phyloP scores from a whole-genome alignment of 2,888 invertebrate genomes.

The Athripsodes cinereus region DNA sequence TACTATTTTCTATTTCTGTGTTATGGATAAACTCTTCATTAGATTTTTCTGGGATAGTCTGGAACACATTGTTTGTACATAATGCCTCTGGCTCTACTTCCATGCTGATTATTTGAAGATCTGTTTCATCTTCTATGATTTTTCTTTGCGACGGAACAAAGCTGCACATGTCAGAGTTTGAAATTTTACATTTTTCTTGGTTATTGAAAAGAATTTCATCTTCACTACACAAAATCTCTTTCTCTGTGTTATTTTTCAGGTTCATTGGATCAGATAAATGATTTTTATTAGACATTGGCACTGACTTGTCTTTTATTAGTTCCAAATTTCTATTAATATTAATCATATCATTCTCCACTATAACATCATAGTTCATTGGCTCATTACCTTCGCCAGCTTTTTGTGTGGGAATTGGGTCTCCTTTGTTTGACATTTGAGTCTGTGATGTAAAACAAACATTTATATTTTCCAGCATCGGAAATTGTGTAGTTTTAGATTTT shows the following conservation, averaged over 20 bases:
- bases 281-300: background rate
- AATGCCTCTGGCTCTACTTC: conserved; percentile 12
- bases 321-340: conserved; percentile 43
- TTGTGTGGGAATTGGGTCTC: background rate
- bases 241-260: background rate
- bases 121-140: conserved; percentile 8
- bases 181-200: too few relatives aligned
- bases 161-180: background rate
- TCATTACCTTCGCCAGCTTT: conserved; percentile 2
- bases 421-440: background rate
- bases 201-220: too few relatives aligned
- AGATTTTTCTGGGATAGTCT: conserved; percentile 5
- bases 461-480: background rate
- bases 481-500: background rate
- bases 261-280: background rate
- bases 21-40: background rate
- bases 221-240: too few relatives aligned
- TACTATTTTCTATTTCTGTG: background rate
- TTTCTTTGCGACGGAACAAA: background rate
- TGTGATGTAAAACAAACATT: background rate
- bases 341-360: conserved; percentile 42
- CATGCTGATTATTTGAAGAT: conserved; percentile 14
- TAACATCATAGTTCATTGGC: conserved; percentile 37
- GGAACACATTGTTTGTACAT: conserved; percentile 12
- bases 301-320: background rate